Base-by-base conservation (phyloP, 2,113 vertebrate species). In the Stegastes partitus region DNA sequence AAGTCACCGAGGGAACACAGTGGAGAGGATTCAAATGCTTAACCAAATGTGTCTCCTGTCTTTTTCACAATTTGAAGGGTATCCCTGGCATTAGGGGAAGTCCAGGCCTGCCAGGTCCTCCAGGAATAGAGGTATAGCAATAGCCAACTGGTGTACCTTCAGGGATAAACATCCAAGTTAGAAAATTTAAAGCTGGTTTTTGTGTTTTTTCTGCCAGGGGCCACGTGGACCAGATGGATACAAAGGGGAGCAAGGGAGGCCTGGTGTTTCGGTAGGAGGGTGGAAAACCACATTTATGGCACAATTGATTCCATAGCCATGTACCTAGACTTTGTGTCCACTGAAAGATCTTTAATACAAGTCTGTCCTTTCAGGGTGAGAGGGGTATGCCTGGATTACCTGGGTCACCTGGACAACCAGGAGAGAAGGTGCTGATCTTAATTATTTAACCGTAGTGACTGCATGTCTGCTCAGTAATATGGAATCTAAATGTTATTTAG, bases 171-270 rank as follows among this genome's bases (percentile, higher is more conserved):
- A 25, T 61, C 2, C 23, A 31, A n/a, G 23, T 26, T 9, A n/a
- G 14, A 58, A 44, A 44, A 70, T 42, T 14, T 34, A 14, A 79
- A 69, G 25, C 18, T 57, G 28, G n/a, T 72, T 65, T 71, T 51
- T 45, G 22, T 67, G 50, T 85, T 22, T 14, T 65, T 83, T 91
- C 79, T 80, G 42, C 21, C 85, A 83, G 98, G 98, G 98, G 64
- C 87, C 87, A 42, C 96, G 90, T 85, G 98, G 98, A 22, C 81
- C 93, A 23, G 91, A 92, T 54, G 98, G 98, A 51, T 88, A 95
- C 85, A 97, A 97, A 88, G 98, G 98, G 83, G 96, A 97, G 55
- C 94, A 94, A 54, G 98, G 97, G 74, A 93, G 91, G 54, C 89
- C 94, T 77, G 98, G 97, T 42, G 77, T 90, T 86, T 93, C 90